Evolutionary conservation across 2,888 invertebrate species (phyloP).

Genomic region (Idaea biselata): DNA sequence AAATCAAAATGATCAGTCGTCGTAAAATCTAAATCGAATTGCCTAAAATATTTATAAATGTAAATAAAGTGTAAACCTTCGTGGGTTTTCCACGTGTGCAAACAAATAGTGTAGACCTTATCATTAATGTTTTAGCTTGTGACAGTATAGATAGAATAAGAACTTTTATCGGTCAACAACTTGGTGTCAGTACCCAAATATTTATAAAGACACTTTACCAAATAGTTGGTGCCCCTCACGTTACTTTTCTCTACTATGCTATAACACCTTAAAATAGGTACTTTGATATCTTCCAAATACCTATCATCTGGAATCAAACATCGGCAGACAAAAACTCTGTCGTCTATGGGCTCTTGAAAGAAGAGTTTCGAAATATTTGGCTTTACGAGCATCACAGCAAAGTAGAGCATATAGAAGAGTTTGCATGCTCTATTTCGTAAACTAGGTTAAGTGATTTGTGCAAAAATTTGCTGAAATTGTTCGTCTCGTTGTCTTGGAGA

Average conservation of each 20-base stretch:
- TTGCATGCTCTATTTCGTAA: background rate
- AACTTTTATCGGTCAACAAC: no score
- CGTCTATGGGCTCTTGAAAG: background rate
- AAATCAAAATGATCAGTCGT: background rate
- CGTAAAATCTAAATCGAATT: slow-evolving; percentile 3
- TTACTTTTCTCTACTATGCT: no score
- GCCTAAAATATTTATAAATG: slow-evolving; percentile 29
- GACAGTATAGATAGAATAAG: no score
- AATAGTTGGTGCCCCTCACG: no score
- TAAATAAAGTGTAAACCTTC: slow-evolving; percentile 35
- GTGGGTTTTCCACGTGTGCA: slow-evolving; percentile 33
- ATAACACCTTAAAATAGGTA: no score
- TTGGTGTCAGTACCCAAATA: no score
- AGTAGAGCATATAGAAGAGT: background rate
- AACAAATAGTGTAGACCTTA: slow-evolving; percentile 11
- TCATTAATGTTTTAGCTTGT: background rate
- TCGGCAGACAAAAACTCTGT: no score
- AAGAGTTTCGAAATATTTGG: background rate
- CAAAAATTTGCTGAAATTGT: background rate
- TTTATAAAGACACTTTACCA: no score
- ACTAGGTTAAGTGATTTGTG: background rate
- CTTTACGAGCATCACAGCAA: background rate
- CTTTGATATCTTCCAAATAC: no score
- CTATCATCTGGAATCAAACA: no score
- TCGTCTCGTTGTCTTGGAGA: background rate